A percentile compares a stretch with the other conserved stretches of the same genome.
Conservation (phyloP, 2,888 invertebrate genomes). For the Anthophora plumipes region DNA sequence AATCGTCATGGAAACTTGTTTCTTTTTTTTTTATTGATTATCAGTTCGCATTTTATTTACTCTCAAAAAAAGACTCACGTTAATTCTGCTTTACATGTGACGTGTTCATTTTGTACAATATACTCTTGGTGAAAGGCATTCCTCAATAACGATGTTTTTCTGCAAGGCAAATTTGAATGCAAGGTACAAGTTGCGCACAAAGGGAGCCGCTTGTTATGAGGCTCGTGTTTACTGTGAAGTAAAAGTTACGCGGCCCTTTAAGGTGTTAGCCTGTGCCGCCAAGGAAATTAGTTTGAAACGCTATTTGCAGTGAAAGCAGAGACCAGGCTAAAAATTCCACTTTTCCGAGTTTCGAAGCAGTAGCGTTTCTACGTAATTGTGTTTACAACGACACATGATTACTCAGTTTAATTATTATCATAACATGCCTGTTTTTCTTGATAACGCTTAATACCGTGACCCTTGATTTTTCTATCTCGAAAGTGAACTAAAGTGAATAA, state of each 20-base stretch:
- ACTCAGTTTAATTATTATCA: not conserved
- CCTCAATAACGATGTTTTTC: not conserved
- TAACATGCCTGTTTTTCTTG: not conserved
- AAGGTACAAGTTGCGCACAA: conserved; percentile 13
- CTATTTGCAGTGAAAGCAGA: conserved; percentile 8
- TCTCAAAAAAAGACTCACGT: too few relatives aligned
- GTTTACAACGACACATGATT: not conserved
- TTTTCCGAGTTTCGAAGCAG: not conserved
- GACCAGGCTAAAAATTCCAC: conserved; percentile 8
- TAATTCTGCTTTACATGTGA: too few relatives aligned
- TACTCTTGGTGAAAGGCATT: not conserved
- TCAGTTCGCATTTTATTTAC: not conserved
- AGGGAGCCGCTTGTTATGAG: conserved; percentile 4
- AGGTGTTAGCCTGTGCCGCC: not conserved
- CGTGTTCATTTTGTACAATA: not conserved
- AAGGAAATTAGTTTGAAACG: conserved; percentile 19
- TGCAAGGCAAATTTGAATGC: not conserved
- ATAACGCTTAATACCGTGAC: conserved; percentile 10
- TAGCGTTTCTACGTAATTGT: not conserved
- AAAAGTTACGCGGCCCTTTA: conserved; percentile 5
- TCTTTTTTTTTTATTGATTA: too few relatives aligned
- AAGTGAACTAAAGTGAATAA: too few relatives aligned
- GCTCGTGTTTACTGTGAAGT: conserved; percentile 15
- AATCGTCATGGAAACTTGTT: too few relatives aligned
- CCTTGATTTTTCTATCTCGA: too few relatives aligned